These are phyloP conservation scores for Trachelus stipa DNA, from an alignment of 2,888 invertebrate species.

Conservation along the genomic window DNA sequence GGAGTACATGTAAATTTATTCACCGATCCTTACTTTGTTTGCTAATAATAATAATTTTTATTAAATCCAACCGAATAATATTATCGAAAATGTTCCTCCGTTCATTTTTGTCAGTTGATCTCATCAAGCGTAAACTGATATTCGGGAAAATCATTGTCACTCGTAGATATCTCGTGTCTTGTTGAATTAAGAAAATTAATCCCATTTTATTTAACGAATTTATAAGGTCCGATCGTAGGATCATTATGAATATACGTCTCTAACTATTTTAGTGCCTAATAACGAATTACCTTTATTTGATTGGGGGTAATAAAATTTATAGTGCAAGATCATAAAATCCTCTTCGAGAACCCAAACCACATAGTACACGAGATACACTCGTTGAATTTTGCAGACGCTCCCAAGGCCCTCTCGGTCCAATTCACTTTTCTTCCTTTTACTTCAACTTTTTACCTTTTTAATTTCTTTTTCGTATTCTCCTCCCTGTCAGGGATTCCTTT, in stretches of 20 bases:
- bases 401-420: not conserved
- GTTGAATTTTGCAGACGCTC: not conserved
- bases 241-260: not conserved
- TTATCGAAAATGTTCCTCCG: not conserved
- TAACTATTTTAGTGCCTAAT: not conserved
- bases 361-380: not conserved
- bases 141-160: not conserved
- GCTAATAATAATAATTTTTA: not conserved
- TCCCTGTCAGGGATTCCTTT: conserved; percentile 2
- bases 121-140: not conserved
- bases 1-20: not conserved
- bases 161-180: not conserved
- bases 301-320: not conserved
- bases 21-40: not conserved
- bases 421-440: not conserved
- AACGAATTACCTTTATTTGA: not conserved
- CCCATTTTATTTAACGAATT: not conserved
- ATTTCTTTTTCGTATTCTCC: not conserved
- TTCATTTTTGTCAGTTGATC: not conserved
- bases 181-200: not conserved
- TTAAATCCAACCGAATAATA: not conserved
- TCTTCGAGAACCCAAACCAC: not conserved
- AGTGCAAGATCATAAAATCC: not conserved
- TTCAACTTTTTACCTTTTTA: not conserved
- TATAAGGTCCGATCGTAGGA: not conserved